Evolutionary conservation across 2,888 invertebrate species (phyloP), one percentile per base, ranked within the genome.

Genomic region (Microdon myrmicae): DNA sequence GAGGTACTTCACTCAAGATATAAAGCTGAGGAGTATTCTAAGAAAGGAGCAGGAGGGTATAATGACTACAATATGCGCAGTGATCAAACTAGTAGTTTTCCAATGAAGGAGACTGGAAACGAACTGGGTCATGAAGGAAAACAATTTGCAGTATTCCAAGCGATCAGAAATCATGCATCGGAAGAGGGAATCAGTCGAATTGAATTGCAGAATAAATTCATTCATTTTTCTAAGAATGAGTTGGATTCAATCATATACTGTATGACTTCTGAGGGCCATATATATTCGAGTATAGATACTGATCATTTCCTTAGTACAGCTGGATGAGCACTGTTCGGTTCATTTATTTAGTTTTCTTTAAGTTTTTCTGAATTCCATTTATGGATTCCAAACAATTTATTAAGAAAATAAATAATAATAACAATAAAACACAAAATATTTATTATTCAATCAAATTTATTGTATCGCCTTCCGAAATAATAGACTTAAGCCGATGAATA

Each of bases 281-380:
- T 90, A 60, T 93, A 90, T 74, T 87, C 90, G 1, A 92, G 91
- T 1, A 84, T 88, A 67, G 90, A 92, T 78, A 86, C 89, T 51
- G 87, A 90, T 72, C 90, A 90, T 75, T 92, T 85, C 76, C 83
- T 84, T 69, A 80, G 83, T 35, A 87, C 86, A 1, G 84, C 86
- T 72, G 23, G 53, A 22, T 66, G 56, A 14, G 19, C 13, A n/a
- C n/a, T n/a, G n/a, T n/a, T n/a, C n/a, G n/a, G n/a, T n/a, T n/a
- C n/a, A n/a, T n/a, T n/a, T n/a, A n/a, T n/a, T n/a, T n/a, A n/a
- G n/a, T n/a, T n/a, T n/a, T n/a, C n/a, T n/a, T n/a, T n/a, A n/a
- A n/a, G n/a, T n/a, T n/a, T n/a, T n/a, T n/a, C n/a, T n/a, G n/a
- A n/a, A n/a, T n/a, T n/a, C n/a, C n/a, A n/a, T n/a, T n/a, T n/a